These are phyloP conservation scores for Dendrocopos noguchii DNA, from an alignment of 2,113 vertebrate genomes.

Conservation along the genomic window DNA sequence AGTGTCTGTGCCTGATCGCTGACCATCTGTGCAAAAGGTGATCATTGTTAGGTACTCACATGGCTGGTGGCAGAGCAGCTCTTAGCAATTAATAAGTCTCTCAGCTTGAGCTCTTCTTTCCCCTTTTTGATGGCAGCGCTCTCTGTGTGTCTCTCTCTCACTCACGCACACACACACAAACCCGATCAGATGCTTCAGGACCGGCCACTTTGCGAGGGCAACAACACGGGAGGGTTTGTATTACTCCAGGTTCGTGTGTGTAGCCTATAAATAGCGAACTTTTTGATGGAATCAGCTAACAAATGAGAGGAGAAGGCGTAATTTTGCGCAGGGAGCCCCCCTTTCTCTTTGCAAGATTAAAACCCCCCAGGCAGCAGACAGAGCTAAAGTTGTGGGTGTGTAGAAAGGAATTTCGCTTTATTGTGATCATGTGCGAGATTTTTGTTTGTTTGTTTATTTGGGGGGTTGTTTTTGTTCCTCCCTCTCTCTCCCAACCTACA, in stretches of 20 bases:
- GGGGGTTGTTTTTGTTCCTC: background rate
- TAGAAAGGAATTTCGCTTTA: slow-evolving; percentile 44
- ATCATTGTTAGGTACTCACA: slow-evolving; percentile 78
- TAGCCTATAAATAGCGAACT: slow-evolving; percentile 85
- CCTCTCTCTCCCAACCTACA: background rate
- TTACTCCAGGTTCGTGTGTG: slow-evolving; percentile 70
- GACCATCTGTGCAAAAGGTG: slow-evolving; percentile 59
- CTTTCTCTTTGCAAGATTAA: slow-evolving; percentile 68
- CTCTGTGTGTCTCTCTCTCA: background rate
- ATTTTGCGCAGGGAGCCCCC: slow-evolving; percentile 74
- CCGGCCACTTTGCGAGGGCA: slow-evolving; percentile 72
- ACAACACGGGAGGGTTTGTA: slow-evolving; percentile 67
- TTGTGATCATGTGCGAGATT: background rate
- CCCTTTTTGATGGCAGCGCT: slow-evolving; percentile 35
- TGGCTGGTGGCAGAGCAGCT: slow-evolving; percentile 69
- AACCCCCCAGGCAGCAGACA: slow-evolving; percentile 63
- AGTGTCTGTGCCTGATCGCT: slow-evolving; percentile 20
- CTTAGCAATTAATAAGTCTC: slow-evolving; percentile 61
- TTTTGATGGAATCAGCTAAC: slow-evolving; percentile 78
- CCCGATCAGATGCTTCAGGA: slow-evolving; percentile 60
- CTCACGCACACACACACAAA: background rate
- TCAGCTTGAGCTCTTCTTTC: slow-evolving; percentile 64
- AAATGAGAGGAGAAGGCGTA: slow-evolving; percentile 79
- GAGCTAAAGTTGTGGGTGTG: slow-evolving; percentile 68
- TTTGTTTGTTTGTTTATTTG: slow-evolving; percentile 37